These are phyloP conservation scores for Cydia pomonella DNA, from an alignment of 1,140 invertebrate genomes.

Conservation along the genomic window DNA sequence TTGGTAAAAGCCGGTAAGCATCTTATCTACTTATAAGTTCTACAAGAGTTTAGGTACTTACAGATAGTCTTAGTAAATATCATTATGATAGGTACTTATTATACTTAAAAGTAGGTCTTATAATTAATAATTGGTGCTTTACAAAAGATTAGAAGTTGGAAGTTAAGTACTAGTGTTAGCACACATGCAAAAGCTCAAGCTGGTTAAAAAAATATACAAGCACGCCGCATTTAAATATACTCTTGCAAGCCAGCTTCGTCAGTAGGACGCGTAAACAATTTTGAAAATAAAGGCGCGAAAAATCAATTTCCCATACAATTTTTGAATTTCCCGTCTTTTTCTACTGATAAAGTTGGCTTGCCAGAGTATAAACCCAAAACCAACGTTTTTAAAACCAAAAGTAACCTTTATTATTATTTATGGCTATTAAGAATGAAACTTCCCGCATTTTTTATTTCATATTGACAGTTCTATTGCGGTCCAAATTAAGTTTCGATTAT, in stretches of 20 bases:
- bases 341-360: too few species aligned
- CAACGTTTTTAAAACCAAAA: too few species aligned
- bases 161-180: background rate
- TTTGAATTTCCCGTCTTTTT: background rate
- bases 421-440: background rate
- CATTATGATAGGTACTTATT: conserved; percentile 16
- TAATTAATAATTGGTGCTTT: conserved; percentile 6
- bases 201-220: conserved; percentile 10
- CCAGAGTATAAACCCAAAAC: too few species aligned
- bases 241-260: background rate
- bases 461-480: background rate
- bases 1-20: background rate
- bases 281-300: too few species aligned
- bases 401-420: too few species aligned
- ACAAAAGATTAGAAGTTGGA: background rate
- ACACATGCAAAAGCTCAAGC: conserved; percentile 27
- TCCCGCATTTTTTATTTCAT: background rate
- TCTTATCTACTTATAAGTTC: background rate
- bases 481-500: conserved; percentile 1
- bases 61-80: background rate
- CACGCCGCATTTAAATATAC: background rate
- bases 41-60: background rate
- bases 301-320: background rate
- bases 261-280: background rate
- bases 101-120: background rate